Evolutionary conservation across 2,113 vertebrate species (phyloP).

Genomic region (Notarius quadriscutis): DNA sequence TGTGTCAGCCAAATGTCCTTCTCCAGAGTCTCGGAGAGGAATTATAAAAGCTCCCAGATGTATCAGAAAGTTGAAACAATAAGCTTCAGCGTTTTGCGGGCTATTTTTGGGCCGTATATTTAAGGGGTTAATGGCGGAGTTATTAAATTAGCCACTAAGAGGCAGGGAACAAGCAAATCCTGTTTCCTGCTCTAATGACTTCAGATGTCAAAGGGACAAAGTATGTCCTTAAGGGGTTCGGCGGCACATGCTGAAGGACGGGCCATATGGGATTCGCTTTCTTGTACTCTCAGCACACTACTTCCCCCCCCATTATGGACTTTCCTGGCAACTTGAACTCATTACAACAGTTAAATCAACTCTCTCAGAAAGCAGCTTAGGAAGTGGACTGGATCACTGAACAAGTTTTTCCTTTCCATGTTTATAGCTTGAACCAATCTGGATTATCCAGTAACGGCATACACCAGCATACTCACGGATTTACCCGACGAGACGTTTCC

Average conservation of each 20-base stretch:
- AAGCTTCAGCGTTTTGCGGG: constrained; percentile 68
- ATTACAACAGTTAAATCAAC: neutral
- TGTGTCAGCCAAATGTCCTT: constrained; percentile 18
- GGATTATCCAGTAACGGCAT: neutral
- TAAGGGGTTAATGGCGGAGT: constrained; percentile 87
- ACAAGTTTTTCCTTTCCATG: neutral
- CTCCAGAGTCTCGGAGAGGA: constrained; percentile 7
- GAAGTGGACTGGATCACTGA: neutral
- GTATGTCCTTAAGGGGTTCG: constrained; percentile 67
- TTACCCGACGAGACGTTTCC: neutral
- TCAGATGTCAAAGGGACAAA: constrained; percentile 92
- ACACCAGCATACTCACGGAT: neutral
- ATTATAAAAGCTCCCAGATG: constrained; percentile 74
- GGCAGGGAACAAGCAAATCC: constrained; percentile 72
- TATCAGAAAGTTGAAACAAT: constrained; percentile 65
- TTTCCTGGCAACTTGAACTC: constrained; percentile 3
- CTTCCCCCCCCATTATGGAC: neutral
- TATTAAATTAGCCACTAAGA: constrained; percentile 86
- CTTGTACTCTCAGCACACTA: neutral
- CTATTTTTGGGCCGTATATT: constrained; percentile 86
- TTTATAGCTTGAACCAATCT: neutral
- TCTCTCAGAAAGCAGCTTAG: neutral
- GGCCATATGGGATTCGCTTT: constrained; percentile 24
- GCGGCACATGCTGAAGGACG: constrained; percentile 52
- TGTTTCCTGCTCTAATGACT: constrained; percentile 93